Base-by-base conservation (phyloP, 2,113 vertebrate species). In the Piaya cayana region DNA sequence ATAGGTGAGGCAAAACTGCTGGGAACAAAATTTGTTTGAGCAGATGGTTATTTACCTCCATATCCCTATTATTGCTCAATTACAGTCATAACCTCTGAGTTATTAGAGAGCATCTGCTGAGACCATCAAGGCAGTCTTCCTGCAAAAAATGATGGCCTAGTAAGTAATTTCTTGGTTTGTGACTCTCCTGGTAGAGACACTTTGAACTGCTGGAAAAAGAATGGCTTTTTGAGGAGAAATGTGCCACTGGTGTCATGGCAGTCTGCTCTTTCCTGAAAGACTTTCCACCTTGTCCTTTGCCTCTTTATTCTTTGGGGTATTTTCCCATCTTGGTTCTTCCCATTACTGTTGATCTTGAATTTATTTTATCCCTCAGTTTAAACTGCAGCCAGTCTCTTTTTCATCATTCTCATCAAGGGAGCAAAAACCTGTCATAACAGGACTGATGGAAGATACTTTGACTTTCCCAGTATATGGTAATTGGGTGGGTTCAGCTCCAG, bases 261-360 rank as follows among this genome's bases (percentile, higher is more conserved):
- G 10, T 12, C n/a, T 70, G 30, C 14, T 42, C 26, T 32, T 56
- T 72, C 50, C 49, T 32, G 23, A 14, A 43, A 55, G 20, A 81
- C 50, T 36, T 62, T 15, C 13, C 8, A 84, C 9, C 58, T 75
- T 63, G 26, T 43, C 47, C 29, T 62, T 72, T 47, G 14, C 13
- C 29, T 74, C 18, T 81, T 53, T 45, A 36, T 18, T 86, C n/a
- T 16, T 71, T 7, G 2, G 20, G 2, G 30, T 74, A 13, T 8
- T 67, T 74, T 50, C 18, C 8, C 25, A 43, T 32, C 8, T 22
- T 36, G 12, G 22, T 15, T 69, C 50, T 53, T 49, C n/a, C 10
- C 18, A 5, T 20, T 30, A 56, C 7, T 26, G 8, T n/a, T 3
- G 4, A 12, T 43, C 13, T 43, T 5, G 2, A 10, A 7, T 27